These are phyloP conservation scores for Suillia variegata DNA, from an alignment of 2,888 invertebrate species.

Conservation along the genomic window DNA sequence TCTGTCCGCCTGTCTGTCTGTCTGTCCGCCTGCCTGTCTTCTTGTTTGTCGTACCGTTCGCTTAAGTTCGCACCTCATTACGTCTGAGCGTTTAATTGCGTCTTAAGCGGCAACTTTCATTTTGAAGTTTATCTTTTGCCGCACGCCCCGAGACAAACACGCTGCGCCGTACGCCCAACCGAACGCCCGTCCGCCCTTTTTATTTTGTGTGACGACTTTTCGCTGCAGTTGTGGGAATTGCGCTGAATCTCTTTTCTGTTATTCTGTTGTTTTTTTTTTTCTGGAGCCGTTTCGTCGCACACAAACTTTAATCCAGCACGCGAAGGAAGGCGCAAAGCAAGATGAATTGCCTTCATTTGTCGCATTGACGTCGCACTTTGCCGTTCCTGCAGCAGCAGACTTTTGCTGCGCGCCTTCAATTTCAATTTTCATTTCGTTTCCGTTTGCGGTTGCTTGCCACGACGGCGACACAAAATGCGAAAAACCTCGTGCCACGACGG, in stretches of 20 bases:
- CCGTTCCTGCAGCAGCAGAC: too few species aligned
- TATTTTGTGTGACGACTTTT: conserved; percentile 3
- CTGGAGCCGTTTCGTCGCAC: background rate
- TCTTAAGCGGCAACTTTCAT: conserved; percentile 37
- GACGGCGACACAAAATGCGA: background rate
- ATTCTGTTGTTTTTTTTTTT: background rate
- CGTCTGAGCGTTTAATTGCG: conserved; percentile 37
- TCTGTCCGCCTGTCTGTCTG: too few species aligned
- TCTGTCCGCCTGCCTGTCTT: too few species aligned
- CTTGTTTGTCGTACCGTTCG: too few species aligned
- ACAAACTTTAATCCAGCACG: conserved; percentile 4
- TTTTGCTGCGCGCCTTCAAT: conserved; percentile 16
- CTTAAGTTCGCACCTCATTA: conserved; percentile 18
- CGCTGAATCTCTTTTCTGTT: background rate
- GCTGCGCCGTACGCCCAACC: too few species aligned
- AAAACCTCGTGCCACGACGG: background rate
- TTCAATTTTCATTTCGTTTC: conserved; percentile 11
- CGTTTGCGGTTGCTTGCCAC: conserved; percentile 23
- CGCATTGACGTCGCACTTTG: conserved; percentile 18
- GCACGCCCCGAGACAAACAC: too few species aligned
- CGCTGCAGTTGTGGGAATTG: background rate
- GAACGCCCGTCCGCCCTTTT: conserved; percentile 1
- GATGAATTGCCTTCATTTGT: conserved; percentile 49
- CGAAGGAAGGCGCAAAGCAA: conserved; percentile 18
- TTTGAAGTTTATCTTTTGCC: background rate